A percentile compares a stretch with the other conserved stretches of the same genome.
These are phyloP conservation scores for Ladona fulva DNA, from an alignment of 1,140 invertebrate species.

Conservation along the genomic window DNA sequence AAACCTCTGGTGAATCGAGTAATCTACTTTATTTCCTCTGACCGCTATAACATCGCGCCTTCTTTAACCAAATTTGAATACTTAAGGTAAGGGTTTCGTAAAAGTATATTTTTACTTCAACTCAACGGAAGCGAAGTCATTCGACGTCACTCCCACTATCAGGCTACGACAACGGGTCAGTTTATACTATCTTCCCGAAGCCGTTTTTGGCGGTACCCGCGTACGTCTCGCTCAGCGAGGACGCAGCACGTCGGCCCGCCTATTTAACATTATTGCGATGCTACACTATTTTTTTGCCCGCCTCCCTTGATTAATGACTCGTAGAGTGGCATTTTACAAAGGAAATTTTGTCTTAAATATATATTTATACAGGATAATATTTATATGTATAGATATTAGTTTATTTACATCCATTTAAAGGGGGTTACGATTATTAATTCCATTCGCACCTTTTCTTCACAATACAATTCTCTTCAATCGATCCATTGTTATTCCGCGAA, in stretches of 20 bases:
- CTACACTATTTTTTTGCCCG: slow-evolving; percentile 15
- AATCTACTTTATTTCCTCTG: too few species aligned
- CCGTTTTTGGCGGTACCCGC: neutral
- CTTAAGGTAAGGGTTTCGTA: too few species aligned
- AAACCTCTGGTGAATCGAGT: too few species aligned
- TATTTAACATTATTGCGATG: slow-evolving; percentile 14
- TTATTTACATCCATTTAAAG: neutral
- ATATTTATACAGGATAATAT: slow-evolving; percentile 10
- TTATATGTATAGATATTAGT: neutral
- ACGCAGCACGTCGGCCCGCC: neutral
- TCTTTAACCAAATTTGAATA: too few species aligned
- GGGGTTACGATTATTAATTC: too few species aligned
- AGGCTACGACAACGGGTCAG: neutral
- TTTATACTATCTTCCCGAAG: neutral
- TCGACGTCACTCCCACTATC: neutral
- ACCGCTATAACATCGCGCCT: too few species aligned
- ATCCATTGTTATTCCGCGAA: too few species aligned
- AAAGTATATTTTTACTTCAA: neutral
- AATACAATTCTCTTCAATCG: too few species aligned
- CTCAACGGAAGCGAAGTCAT: neutral
- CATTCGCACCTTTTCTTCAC: too few species aligned
- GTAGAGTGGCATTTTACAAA: slow-evolving; percentile 4
- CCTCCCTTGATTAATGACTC: neutral
- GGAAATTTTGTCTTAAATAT: slow-evolving; percentile 10
- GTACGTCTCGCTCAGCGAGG: slow-evolving; percentile 2